A percentile compares a stretch with the other conserved stretches of the same genome.
Evolutionary conservation across 2,113 vertebrate species (phyloP).

Genomic region (Zosterops hypoxanthus): DNA sequence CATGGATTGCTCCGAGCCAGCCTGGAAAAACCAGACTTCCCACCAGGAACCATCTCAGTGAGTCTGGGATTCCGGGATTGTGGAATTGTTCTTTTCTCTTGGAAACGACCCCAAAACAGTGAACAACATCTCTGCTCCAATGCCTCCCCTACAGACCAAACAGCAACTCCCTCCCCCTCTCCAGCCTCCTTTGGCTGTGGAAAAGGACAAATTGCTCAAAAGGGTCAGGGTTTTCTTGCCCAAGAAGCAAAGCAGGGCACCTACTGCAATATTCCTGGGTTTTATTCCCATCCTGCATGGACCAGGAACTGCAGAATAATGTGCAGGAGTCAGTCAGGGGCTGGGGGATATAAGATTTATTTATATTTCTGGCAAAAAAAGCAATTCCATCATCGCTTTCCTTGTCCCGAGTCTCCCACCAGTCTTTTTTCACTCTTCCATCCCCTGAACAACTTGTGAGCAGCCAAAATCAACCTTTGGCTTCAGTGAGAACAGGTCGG

Average conservation of each 20-base stretch:
- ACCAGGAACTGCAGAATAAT: fast-evolving
- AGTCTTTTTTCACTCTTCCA: background rate
- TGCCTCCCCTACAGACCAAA: background rate
- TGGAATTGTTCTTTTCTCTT: background rate
- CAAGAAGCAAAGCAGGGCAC: background rate
- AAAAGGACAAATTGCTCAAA: background rate
- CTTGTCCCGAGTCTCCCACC: background rate
- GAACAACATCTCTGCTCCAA: background rate
- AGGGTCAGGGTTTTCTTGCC: background rate
- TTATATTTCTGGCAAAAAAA: background rate
- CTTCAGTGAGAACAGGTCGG: background rate
- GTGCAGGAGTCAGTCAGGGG: background rate
- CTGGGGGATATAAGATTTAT: too few species aligned
- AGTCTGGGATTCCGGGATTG: fast-evolving
- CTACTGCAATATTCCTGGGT: fast-evolving
- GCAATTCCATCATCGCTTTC: background rate
- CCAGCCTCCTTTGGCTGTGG: background rate
- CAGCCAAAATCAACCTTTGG: background rate
- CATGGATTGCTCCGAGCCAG: background rate
- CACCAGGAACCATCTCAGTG: fast-evolving
- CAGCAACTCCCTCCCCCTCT: background rate
- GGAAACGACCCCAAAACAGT: background rate
- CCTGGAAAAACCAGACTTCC: background rate
- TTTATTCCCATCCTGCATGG: background rate
- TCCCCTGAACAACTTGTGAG: background rate